A percentile compares a stretch with the other conserved stretches of the same genome.
phyloP scores from a whole-genome alignment of 2,888 invertebrate genomes.

The Himalopsyche japonica region DNA sequence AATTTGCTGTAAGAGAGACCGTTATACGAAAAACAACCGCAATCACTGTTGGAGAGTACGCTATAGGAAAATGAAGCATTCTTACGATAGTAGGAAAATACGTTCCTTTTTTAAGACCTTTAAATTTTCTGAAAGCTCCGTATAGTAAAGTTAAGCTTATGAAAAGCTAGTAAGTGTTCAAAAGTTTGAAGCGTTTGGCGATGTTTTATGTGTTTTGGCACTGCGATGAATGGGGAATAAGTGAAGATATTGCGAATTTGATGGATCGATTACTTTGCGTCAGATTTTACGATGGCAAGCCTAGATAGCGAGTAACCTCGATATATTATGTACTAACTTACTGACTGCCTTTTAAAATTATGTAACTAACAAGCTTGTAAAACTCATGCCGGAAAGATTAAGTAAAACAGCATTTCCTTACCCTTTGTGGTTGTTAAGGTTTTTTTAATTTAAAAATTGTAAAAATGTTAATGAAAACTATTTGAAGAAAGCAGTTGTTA shows the following conservation, averaged over 20 bases:
- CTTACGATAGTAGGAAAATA: neutral
- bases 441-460: no score
- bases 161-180: neutral
- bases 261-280: neutral
- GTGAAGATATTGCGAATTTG: neutral
- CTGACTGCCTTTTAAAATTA: neutral
- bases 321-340: neutral
- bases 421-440: no score
- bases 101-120: neutral
- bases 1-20: no score
- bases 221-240: neutral
- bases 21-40: no score
- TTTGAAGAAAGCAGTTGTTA: no score
- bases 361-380: neutral
- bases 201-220: neutral
- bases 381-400: no score
- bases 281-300: neutral
- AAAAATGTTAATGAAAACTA: no score
- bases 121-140: neutral
- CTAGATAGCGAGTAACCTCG: neutral
- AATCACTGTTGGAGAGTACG: no score
- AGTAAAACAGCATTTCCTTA: no score
- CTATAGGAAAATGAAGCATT: no score
- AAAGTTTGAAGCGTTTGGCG: neutral
- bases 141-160: neutral